Evolutionary conservation across 37 sponge, comb jelly and placozoan species (phyloP).

Genomic region (Spongilla lacustris): DNA sequence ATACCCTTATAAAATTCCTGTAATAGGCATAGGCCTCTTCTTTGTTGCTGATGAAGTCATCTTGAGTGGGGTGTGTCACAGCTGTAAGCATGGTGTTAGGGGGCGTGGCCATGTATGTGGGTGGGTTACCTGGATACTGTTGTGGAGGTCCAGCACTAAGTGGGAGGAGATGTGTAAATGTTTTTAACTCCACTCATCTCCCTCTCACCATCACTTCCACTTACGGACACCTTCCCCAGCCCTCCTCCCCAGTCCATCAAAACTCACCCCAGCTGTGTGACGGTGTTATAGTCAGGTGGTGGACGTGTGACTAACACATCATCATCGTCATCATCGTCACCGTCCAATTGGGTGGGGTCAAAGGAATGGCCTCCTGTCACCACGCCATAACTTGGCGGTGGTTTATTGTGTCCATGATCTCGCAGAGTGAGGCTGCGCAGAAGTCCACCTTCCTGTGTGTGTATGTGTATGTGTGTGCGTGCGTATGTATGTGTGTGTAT

Average conservation of each 20-base stretch:
- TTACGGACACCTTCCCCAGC: neutral
- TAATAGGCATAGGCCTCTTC: conserved; percentile 62
- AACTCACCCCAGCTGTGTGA: neutral
- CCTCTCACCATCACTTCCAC: neutral
- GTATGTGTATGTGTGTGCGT: neutral
- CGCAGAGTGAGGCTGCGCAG: neutral
- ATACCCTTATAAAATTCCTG: conserved; percentile 58
- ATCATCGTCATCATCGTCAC: neutral
- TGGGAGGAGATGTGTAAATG: neutral
- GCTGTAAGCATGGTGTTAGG: neutral
- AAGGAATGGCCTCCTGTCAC: neutral
- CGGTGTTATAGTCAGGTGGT: neutral
- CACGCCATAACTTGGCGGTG: neutral
- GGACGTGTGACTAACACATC: neutral
- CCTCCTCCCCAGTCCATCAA: neutral
- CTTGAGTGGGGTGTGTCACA: neutral
- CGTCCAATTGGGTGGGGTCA: neutral
- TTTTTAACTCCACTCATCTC: neutral
- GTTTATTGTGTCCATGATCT: neutral
- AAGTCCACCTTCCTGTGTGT: neutral
- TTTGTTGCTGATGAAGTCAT: conserved; percentile 56
- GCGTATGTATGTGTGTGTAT: neutral
- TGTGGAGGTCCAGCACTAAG: neutral
- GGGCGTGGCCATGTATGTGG: neutral
- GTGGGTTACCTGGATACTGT: neutral